Conservation (phyloP, 1,140 invertebrate genomes). For the Drosophila subobscura region DNA sequence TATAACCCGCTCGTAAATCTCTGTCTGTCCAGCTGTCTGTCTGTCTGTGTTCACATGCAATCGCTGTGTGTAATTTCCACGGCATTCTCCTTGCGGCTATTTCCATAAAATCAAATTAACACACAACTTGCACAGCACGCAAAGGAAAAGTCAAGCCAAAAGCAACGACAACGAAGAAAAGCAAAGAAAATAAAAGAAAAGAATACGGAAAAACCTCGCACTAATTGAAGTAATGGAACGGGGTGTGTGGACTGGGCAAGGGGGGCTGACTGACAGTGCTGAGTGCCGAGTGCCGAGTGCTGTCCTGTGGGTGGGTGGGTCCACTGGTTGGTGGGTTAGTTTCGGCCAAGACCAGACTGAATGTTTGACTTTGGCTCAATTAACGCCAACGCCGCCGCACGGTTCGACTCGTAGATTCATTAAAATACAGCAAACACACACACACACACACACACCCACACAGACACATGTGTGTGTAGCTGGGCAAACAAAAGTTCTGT, state of each 20-base stretch:
- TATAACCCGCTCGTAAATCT: too few relatives aligned
- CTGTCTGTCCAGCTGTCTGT: too few relatives aligned
- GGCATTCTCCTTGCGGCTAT: constrained; percentile 20
- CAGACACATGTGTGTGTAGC: constrained; percentile 6
- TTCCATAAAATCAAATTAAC: constrained; percentile 65
- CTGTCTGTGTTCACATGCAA: too few relatives aligned
- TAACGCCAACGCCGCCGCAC: constrained; percentile 24
- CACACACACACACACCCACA: constrained; percentile 17
- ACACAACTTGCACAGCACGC: constrained; percentile 36
- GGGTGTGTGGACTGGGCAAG: background rate
- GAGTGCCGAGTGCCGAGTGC: too few relatives aligned
- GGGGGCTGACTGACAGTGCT: too few relatives aligned
- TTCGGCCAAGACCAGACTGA: constrained; percentile 36
- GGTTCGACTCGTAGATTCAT: constrained; percentile 48
- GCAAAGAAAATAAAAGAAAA: background rate
- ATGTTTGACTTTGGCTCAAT: constrained; percentile 54
- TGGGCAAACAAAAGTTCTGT: constrained; percentile 45
- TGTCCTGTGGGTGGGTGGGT: too few relatives aligned
- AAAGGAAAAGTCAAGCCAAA: constrained; percentile 7
- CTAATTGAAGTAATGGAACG: constrained; percentile 30
- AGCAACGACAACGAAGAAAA: too few relatives aligned
- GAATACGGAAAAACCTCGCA: constrained; percentile 5
- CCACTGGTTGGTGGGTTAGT: constrained; percentile 24
- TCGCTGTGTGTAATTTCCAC: background rate
- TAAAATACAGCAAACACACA: constrained; percentile 52